Percentiles rank a stretch among this genome's conserved stretches.
Conservation (phyloP, 2,888 invertebrate genomes). For the Scaptomyza tumidula region DNA sequence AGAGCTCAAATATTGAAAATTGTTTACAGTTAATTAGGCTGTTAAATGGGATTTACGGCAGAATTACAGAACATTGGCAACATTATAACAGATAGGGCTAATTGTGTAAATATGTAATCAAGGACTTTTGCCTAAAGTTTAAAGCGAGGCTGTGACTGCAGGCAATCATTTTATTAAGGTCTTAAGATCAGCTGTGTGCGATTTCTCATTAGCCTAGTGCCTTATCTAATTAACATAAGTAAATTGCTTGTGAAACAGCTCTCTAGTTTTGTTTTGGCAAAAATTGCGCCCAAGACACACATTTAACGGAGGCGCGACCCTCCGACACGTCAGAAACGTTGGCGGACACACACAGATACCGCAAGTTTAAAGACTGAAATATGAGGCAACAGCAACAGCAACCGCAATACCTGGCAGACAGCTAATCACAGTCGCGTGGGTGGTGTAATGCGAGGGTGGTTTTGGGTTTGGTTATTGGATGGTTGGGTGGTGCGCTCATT, state of each 20-base stretch:
- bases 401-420: conserved; percentile 37
- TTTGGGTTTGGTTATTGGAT: neutral
- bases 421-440: conserved; percentile 51
- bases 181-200: conserved; percentile 36
- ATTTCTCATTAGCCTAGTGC: conserved; percentile 67
- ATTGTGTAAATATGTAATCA: conserved; percentile 12
- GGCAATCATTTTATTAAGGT: conserved; percentile 44
- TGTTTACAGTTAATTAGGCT: neutral
- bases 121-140: conserved; percentile 9
- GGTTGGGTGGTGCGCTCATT: conserved; percentile 45
- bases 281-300: conserved; percentile 53
- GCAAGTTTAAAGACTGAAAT: conserved; percentile 41
- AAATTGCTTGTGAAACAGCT: conserved; percentile 60
- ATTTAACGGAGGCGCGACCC: conserved; percentile 46
- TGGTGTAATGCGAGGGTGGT: conserved; percentile 8
- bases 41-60: neutral
- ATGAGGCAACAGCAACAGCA: conserved; percentile 23
- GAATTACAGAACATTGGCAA: neutral
- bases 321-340: neutral
- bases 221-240: conserved; percentile 77
- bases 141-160: conserved; percentile 26
- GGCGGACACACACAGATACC: conserved; percentile 32
- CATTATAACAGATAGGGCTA: neutral
- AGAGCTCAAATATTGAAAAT: conserved; percentile 1
- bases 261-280: neutral